Percentiles rank a stretch among this genome's conserved stretches.
phyloP scores from a whole-genome alignment of 1,140 invertebrate genomes.

The Sarcophaga bullata region DNA sequence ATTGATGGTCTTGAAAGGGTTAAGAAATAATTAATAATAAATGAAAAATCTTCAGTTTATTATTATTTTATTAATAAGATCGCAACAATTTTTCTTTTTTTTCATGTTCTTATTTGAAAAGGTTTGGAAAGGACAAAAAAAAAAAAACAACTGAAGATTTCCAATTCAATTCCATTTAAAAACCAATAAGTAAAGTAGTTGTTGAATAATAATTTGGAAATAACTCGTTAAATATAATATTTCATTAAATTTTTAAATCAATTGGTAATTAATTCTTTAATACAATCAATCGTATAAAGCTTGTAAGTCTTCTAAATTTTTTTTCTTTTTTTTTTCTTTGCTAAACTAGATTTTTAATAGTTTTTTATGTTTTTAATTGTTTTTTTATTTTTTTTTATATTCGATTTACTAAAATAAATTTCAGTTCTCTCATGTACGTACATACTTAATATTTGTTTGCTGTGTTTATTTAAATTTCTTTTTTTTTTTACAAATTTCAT shows the following conservation, averaged over 20 bases:
- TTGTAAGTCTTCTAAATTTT: slow-evolving; percentile 29
- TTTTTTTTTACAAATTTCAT: neutral
- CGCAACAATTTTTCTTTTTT: too few species aligned
- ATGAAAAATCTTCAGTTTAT: neutral
- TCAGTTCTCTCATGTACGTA: slow-evolving; percentile 47
- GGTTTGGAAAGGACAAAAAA: too few species aligned
- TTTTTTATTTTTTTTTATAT: slow-evolving; percentile 26
- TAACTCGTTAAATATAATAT: too few species aligned
- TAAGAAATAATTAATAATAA: neutral
- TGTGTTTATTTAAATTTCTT: slow-evolving; percentile 14
- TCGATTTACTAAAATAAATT: slow-evolving; percentile 35
- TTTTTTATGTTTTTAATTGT: too few species aligned
- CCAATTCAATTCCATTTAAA: neutral
- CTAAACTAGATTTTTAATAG: slow-evolving; percentile 4
- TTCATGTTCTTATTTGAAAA: too few species aligned
- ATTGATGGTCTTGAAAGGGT: neutral
- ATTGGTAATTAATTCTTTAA: too few species aligned
- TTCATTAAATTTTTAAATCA: too few species aligned
- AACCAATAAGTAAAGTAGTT: neutral
- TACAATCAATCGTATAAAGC: neutral
- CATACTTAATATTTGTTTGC: slow-evolving; percentile 47
- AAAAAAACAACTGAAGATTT: too few species aligned
- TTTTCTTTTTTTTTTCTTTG: neutral
- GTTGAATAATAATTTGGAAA: neutral
- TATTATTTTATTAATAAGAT: too few species aligned